Percentiles rank a stretch among this genome's conserved stretches.
Evolutionary conservation across 30 jellyfish, hydroid and myxozoan species (phyloP).

Genomic region (Hydractinia symbiolongicarpus): DNA sequence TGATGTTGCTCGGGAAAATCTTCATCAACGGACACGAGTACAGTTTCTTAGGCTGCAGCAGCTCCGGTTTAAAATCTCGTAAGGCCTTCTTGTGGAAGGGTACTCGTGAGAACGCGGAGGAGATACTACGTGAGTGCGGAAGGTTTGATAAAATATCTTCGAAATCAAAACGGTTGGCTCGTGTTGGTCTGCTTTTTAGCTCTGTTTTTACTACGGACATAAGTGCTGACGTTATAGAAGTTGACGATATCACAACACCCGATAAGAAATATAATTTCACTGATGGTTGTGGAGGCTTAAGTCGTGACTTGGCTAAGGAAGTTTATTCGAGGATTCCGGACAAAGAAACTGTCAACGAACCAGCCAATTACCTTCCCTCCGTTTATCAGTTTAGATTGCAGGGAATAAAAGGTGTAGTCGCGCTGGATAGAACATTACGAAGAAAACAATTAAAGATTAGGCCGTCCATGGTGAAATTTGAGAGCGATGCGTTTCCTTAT

Average conservation of each 20-base stretch:
- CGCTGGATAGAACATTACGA: conserved; percentile 4
- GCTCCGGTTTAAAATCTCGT: conserved; percentile 6
- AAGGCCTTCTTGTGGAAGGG: conserved; percentile 28
- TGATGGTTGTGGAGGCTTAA: conserved; percentile 33
- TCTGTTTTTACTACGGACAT: conserved; percentile 16
- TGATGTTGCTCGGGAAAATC: conserved; percentile 21
- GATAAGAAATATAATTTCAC: conserved; percentile 20
- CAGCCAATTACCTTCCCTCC: conserved; percentile 21
- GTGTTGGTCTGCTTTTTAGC: conserved; percentile 29
- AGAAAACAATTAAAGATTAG: conserved; percentile 1
- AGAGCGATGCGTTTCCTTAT: conserved; percentile 10
- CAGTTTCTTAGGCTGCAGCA: conserved; percentile 33
- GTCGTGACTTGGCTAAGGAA: background rate
- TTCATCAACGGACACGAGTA: conserved; percentile 13
- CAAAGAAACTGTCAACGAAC: background rate
- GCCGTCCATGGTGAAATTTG: conserved; percentile 23
- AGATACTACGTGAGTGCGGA: conserved; percentile 8
- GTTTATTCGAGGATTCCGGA: conserved; percentile 15
- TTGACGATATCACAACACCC: conserved; percentile 2
- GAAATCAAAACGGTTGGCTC: conserved; percentile 30
- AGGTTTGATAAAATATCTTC: conserved; percentile 24
- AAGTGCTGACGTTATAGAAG: background rate
- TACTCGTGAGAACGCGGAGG: background rate
- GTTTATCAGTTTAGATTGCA: conserved; percentile 28
- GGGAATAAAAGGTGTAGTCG: conserved; percentile 33